Evolutionary conservation across 2,888 invertebrate species (phyloP), one percentile per base, ranked within the genome.

Genomic region (Cosmopolites sordidus): DNA sequence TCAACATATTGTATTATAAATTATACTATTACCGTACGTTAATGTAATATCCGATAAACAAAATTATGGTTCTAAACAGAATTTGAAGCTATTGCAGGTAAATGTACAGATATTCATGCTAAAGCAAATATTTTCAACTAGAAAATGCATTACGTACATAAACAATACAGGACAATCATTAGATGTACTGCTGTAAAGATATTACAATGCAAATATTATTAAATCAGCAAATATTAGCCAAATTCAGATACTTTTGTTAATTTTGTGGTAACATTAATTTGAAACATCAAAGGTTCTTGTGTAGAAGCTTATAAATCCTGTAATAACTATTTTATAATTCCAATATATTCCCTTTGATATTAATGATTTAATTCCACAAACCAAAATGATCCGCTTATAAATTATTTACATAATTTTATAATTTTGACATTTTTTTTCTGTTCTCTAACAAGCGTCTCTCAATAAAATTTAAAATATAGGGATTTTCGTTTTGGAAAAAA

Each of bases 1-100:
- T 33, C 33, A 33, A 33, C 33, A 33, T 33, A 33, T 33, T 33
- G n/a, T n/a, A 33, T 33, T 9, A 33, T 33, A 12, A 33, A 33
- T 33, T 33, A n/a, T 12, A 33, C 11, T 33, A 33, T 33, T 33
- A 12, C 12, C 5, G 4, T 12, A 12, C 33, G 4, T 33, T 33
- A 33, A 33, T 33, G 33, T 33, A 33, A 33, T 4, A 33, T 33
- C 5, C n/a, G 12, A 33, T 33, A 12, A 27, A 12, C 33, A 33
- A 33, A 33, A 12, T 33, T 33, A 33, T 33, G 33, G 22, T 33
- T 12, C n/a, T 12, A 33, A 12, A 12, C 33, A 12, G 3, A 33
- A 33, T 33, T 5, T 12, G 33, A 33, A 33, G n/a, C 33, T 33
- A 33, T n/a, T 5, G 8, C 33, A 33, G 33, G 33, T 33, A 33